A percentile compares a stretch with the other conserved stretches of the same genome.
Conservation (phyloP, 1,140 invertebrate genomes). For the Tetragnatha versicolor region DNA sequence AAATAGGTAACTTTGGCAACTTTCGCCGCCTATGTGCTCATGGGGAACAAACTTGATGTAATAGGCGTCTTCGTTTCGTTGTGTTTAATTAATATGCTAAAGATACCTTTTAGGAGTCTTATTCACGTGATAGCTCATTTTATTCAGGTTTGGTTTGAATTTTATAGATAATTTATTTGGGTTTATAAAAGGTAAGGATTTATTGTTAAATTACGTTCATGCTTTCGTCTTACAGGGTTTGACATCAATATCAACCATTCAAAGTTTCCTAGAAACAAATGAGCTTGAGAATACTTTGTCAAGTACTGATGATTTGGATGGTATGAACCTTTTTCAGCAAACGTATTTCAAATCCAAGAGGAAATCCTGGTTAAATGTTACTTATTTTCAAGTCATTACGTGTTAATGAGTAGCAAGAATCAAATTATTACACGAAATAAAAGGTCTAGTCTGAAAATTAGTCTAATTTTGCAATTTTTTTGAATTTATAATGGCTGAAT, state of each 20-base stretch:
- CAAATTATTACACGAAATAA: no score
- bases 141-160: conserved; percentile 23
- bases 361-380: no score
- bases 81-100: conserved; percentile 15
- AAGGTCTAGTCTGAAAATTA: no score
- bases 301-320: not conserved
- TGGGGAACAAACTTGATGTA: conserved; percentile 17
- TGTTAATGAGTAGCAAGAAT: no score
- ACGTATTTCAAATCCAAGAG: no score
- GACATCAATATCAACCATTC: conserved; percentile 12
- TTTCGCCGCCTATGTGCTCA: conserved; percentile 14
- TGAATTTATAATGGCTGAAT: no score
- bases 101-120: conserved; percentile 30
- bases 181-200: not conserved
- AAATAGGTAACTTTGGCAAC: conserved; percentile 8
- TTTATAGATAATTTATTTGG: not conserved
- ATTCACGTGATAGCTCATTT: conserved; percentile 34
- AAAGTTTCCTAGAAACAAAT: not conserved
- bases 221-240: conserved; percentile 20
- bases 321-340: no score
- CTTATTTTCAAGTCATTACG: no score
- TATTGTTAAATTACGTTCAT: no score
- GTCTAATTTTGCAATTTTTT: no score
- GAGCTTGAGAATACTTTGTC: not conserved
- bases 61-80: conserved; percentile 19